phyloP scores from a whole-genome alignment of 2,888 invertebrate species.

The Artemia sinica region DNA sequence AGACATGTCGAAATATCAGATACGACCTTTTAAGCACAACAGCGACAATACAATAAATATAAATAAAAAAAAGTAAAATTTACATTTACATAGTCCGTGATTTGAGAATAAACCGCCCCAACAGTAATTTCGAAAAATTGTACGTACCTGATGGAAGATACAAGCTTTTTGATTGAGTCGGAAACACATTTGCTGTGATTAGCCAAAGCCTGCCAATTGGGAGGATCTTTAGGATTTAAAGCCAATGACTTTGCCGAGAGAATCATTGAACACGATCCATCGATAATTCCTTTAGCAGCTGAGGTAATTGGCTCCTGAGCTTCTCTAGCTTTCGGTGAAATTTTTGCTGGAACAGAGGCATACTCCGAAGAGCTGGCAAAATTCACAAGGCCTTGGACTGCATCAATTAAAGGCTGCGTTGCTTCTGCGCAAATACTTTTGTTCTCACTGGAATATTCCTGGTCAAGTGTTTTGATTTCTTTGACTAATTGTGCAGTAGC shows the following conservation, averaged over 20 bases:
- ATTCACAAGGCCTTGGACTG: slow-evolving; percentile 75
- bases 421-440: slow-evolving; percentile 53
- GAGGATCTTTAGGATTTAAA: slow-evolving; percentile 70
- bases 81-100: neutral
- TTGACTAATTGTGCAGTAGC: slow-evolving; percentile 84
- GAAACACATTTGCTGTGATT: slow-evolving; percentile 86
- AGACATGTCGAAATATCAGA: neutral
- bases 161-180: slow-evolving; percentile 84
- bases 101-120: too few relatives aligned
- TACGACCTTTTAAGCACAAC: neutral
- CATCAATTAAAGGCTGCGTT: slow-evolving; percentile 66
- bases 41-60: neutral
- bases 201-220: slow-evolving; percentile 84
- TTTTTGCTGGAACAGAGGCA: slow-evolving; percentile 73
- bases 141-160: slow-evolving; percentile 64
- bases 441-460: slow-evolving; percentile 60
- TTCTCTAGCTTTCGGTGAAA: slow-evolving; percentile 60
- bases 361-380: slow-evolving; percentile 91
- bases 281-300: slow-evolving; percentile 53
- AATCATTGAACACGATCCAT: slow-evolving; percentile 77
- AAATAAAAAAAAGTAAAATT: slow-evolving; percentile 13
- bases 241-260: slow-evolving; percentile 74
- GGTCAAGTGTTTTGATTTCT: slow-evolving; percentile 70
- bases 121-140: too few relatives aligned
- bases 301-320: slow-evolving; percentile 73